phyloP scores from a whole-genome alignment of 2,888 invertebrate genomes.

The Coronaproctus castanopsis region DNA sequence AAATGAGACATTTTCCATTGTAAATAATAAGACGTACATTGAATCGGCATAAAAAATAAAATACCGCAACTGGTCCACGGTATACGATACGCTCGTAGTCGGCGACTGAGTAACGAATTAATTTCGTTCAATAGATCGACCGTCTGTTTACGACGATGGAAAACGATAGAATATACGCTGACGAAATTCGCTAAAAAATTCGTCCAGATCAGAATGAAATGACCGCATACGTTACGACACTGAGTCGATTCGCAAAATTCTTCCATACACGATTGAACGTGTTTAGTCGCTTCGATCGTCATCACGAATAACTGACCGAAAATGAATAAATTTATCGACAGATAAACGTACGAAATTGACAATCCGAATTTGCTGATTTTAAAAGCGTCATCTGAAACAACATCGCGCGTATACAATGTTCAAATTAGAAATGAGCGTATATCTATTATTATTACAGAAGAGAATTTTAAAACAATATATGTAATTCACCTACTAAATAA shows the following conservation, averaged over 20 bases:
- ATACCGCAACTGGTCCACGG: slow-evolving; percentile 1
- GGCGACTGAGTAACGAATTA: not conserved
- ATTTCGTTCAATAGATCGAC: slow-evolving; percentile 7
- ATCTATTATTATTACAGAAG: no score
- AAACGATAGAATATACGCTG: slow-evolving; percentile 7
- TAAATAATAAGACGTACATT: not conserved
- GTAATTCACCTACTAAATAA: no score
- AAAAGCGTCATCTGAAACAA: slow-evolving; percentile 1
- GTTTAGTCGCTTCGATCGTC: not conserved
- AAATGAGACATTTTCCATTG: slow-evolving; percentile 8
- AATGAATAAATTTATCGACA: not conserved
- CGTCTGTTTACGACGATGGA: slow-evolving; percentile 3
- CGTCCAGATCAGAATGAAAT: slow-evolving; percentile 13
- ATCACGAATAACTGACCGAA: not conserved
- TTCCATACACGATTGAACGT: slow-evolving; percentile 8
- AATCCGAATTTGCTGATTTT: not conserved
- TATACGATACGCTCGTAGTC: not conserved
- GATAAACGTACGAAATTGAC: not conserved
- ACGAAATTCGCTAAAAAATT: slow-evolving; percentile 9
- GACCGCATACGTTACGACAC: slow-evolving; percentile 14
- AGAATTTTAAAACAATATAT: no score
- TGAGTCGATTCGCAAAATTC: slow-evolving; percentile 8
- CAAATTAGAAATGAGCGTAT: no score
- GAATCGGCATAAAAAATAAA: slow-evolving; percentile 4
- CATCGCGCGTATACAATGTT: not conserved